Evolutionary conservation across 2,888 invertebrate genomes (phyloP), one percentile per base, ranked within the genome.

Genomic region (Caenorhabditis angaria): DNA sequence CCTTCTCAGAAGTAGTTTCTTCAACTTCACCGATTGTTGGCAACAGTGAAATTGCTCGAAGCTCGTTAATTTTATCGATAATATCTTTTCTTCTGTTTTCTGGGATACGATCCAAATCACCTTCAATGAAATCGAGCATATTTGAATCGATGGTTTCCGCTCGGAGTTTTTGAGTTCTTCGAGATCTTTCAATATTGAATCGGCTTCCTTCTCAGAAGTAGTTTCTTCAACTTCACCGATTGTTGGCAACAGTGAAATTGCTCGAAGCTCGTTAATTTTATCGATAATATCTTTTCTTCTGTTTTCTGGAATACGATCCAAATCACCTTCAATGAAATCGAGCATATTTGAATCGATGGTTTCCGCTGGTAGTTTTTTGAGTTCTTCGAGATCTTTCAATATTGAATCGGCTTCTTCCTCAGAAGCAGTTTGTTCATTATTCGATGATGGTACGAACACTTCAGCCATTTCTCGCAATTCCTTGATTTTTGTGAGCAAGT

Each of bases 181-280:
- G 24, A 71, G 56, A 20, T 48, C n/a, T 27, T 56, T 35, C 4
- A 47, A 18, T 20, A 56, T 54, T 6, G 55, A 20, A 24, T 60
- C 58, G 27, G 28, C 32, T n/a, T 20, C 20, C 12, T 62, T 58
- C 2, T 58, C 56, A 25, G 41, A 41, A 18, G 41, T n/a, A n/a
- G n/a, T n/a, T n/a, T n/a, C n/a, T n/a, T n/a, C n/a, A n/a, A n/a
- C n/a, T n/a, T n/a, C n/a, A n/a, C n/a, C n/a, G n/a, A n/a, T n/a
- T n/a, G n/a, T n/a, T n/a, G n/a, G n/a, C n/a, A n/a, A n/a, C n/a
- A n/a, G n/a, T n/a, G n/a, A n/a, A n/a, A n/a, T n/a, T 14, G 41
- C 8, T 10, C 70, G 62, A n/a, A 71, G 61, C 8, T 66, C 47
- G 6, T 35, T 47, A 47, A 71, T 62, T 24, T 71, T 66, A 14